phyloP scores from a whole-genome alignment of 2,113 vertebrate genomes.

The Pyxicephalus adspersus region DNA sequence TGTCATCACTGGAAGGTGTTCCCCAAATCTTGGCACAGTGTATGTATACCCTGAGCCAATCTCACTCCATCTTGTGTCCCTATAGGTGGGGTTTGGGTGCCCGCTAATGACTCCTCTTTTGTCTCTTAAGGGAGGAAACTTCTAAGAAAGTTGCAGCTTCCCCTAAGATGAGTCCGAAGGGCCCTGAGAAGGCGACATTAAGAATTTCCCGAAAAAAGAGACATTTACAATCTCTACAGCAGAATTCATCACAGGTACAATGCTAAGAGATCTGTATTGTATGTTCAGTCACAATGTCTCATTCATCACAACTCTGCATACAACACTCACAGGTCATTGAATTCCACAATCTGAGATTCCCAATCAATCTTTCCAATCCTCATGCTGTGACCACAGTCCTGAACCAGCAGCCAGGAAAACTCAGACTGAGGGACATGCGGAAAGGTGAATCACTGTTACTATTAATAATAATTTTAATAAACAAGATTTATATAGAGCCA shows the following conservation, averaged over 20 bases:
- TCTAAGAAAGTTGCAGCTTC: background rate
- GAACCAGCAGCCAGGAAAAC: conserved; percentile 80
- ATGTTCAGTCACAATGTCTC: too few species aligned
- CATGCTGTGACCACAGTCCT: conserved; percentile 85
- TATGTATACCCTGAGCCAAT: conserved; percentile 61
- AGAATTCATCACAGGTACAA: conserved; percentile 22
- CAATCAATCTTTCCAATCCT: conserved; percentile 76
- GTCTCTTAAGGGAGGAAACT: background rate
- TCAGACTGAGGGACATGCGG: conserved; percentile 76
- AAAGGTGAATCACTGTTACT: conserved; percentile 72
- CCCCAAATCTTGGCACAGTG: conserved; percentile 72
- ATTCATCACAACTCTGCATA: background rate
- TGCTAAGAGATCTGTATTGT: background rate
- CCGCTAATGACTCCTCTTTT: background rate
- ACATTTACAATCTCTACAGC: conserved; percentile 15
- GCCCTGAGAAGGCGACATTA: too few species aligned
- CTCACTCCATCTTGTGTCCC: too few species aligned
- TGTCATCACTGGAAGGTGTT: conserved; percentile 82
- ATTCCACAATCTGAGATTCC: conserved; percentile 69
- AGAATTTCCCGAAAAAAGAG: conserved; percentile 36
- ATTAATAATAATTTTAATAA: too few species aligned
- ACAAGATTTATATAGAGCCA: too few species aligned
- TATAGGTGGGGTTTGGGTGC: background rate
- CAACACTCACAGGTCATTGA: conserved; percentile 67
- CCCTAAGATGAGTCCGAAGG: background rate